Evolutionary conservation across 2,797 vertebrate genomes (phyloP), one percentile per base, ranked within the genome.

Genomic region (Salmo trutta): DNA sequence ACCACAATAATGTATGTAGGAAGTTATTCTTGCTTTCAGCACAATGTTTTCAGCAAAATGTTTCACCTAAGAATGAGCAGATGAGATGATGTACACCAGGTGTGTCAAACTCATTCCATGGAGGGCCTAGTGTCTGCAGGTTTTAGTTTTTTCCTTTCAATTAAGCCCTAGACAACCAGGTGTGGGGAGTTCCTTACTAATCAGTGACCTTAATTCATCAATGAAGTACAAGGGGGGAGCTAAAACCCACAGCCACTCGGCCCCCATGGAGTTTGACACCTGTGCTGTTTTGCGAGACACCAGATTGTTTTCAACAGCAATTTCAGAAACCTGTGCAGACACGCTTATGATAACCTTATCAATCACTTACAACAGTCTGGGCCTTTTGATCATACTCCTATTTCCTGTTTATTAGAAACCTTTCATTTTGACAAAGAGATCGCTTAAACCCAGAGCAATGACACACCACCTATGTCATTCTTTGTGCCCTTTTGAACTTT

Each of bases 381-480:
- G 21, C n/a, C 66, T 51, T 69, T 74, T 54, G 24, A 51, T 75
- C 59, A 56, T 73, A 24, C 79, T 81, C 77, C 71, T 85, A 64
- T 64, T 85, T 82, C 69, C 84, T 71, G 73, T 69, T 62, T 83
- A 77, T 91, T 85, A 89, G 79, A 77, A 84, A 91, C 84, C 91
- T 88, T 92, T 94, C 93, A 94, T 83, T 92, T 87, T 94, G 92
- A 94, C 80, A 84, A 86, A 94, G 90, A 80, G 83, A 70, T 74
- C 59, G 47, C 64, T 47, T 12, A 73, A 75, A 74, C 65, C 33
- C 59, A 65, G 65, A 79, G 66, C 70, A 70, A 53, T 78, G 59
- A 54, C 47, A 62, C 59, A 15, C 16, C 41, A 4, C 53, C 47
- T 64, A 64, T 41, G 56, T 75, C 73, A 80, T 31, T n/a, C 67